Evolutionary conservation across 2,113 vertebrate species (phyloP).

Genomic region (Felis catus): F.catus_Fca126_mat1.0 CM031414.1:58196501-58197000

Average conservation of each 20-base stretch:
- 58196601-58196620: not conserved
- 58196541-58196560: not conserved
- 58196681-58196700: too few relatives aligned
- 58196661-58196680: not conserved
- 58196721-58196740: too few relatives aligned
- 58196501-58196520: not conserved
- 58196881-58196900: not conserved
- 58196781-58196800: not conserved
- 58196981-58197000: not conserved
- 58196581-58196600: not conserved
- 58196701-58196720: too few relatives aligned
- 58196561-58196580: not conserved
- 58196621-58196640: not conserved
- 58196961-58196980: not conserved
- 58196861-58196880: not conserved
- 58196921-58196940: not conserved
- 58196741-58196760: rapidly evolving
- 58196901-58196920: not conserved
- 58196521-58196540: not conserved
- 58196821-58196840: not conserved
- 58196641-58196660: not conserved
- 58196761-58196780: not conserved
- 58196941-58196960: not conserved
- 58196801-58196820: rapidly evolving
- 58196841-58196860: not conserved